Base-by-base conservation (phyloP, 2,888 invertebrate genomes). In the Mechanitis messenoides region DNA sequence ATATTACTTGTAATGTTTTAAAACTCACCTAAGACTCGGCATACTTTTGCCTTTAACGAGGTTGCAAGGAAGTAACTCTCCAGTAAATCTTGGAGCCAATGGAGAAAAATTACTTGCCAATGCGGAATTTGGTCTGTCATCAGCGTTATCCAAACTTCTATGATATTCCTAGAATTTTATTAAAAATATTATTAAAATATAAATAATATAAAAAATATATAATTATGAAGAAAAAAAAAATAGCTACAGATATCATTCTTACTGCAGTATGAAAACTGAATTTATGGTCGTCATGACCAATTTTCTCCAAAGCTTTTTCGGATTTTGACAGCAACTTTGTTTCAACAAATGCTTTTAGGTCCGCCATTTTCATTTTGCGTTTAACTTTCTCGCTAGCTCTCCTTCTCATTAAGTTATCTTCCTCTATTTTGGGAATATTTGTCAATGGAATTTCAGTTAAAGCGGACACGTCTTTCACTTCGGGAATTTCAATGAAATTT, bases 31-130 rank as follows among this genome's bases (percentile, higher is more conserved):
- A 66, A 98, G 90, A 78, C 97, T 97, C 3, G 98, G 98, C 97
- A 98, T 97, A 91, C 97, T 98, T 88, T 97, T 97, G 65, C 98
- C 97, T 91, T 98, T 96, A 65, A 96, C 94, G 58, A 97, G 91
- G 83, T 95, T 96, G 72, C 87, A 87, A 53, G 85, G 86, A 67
- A 92, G 89, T 57, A 89, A 77, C 71, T 92, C 91, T 31, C 89
- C 88, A 38, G 91, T 87, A 2, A 85, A 69, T 66, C 91, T 86
- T 0, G 92, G 92, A 12, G 91, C 91, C 58, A 92, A 80, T 0
- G 92, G 91, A 2, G 92, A 89, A 68, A 93, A 93, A 55, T 93
- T 93, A 59, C 92, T 91, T 58, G 92, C 92, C 1, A 95, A 92
- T 53, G 93, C 93, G 1, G 94, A 95, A 69, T 94, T 92, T 0